phyloP scores from a whole-genome alignment of 2,888 invertebrate species.

The Limnephilus rhombicus region DNA sequence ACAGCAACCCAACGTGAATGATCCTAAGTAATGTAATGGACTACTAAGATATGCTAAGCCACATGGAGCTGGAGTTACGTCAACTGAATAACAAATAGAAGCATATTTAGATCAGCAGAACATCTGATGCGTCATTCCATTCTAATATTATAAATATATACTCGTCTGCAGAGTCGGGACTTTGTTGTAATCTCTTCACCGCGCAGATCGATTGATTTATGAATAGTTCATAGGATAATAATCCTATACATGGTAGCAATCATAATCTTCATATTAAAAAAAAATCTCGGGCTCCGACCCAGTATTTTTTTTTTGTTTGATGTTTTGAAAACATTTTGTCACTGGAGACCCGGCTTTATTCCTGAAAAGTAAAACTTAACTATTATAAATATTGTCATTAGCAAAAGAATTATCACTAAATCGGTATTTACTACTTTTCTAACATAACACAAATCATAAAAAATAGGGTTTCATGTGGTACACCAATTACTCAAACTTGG shows the following conservation, averaged over 20 bases:
- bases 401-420: too few species aligned
- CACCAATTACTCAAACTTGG: too few species aligned
- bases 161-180: background rate
- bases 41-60: conserved; percentile 27
- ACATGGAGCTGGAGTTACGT: conserved; percentile 10
- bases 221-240: background rate
- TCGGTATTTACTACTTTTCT: too few species aligned
- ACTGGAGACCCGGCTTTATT: too few species aligned
- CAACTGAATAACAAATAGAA: conserved; percentile 49
- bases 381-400: background rate
- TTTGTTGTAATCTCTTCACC: conserved; percentile 16
- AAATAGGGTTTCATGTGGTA: background rate
- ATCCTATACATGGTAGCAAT: background rate
- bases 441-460: background rate
- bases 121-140: conserved; percentile 40
- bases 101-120: conserved; percentile 51
- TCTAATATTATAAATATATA: conserved; percentile 6
- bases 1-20: background rate
- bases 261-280: too few species aligned
- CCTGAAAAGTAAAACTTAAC: background rate
- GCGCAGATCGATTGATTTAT: background rate
- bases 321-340: too few species aligned
- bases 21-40: background rate
- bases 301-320: too few species aligned
- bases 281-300: too few species aligned